phyloP scores from a whole-genome alignment of 2,888 invertebrate species.

The Empis stercorea region DNA sequence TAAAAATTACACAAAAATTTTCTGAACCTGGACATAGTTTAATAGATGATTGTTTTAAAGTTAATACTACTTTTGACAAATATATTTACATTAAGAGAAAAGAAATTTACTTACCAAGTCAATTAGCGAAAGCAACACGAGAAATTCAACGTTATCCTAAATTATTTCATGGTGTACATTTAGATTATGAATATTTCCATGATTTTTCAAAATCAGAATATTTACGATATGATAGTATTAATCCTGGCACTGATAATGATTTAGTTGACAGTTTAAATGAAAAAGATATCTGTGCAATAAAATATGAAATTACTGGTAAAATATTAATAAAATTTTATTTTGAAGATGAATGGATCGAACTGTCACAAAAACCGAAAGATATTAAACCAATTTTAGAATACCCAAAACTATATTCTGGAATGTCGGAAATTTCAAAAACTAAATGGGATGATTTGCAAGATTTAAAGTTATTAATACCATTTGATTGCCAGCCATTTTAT shows the following conservation, averaged over 20 bases:
- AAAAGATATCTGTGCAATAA: background rate
- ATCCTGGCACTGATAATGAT: background rate
- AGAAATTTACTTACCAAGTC: background rate
- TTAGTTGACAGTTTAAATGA: background rate
- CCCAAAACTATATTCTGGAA: background rate
- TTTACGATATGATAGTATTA: background rate
- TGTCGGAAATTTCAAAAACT: background rate
- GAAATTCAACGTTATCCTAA: background rate
- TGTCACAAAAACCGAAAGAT: background rate
- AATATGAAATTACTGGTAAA: background rate
- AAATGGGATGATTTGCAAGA: slow-evolving; percentile 1
- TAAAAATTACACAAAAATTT: background rate
- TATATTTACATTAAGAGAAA: background rate
- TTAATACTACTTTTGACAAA: background rate
- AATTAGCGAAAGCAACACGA: background rate
- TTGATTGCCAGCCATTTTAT: slow-evolving; percentile 1
- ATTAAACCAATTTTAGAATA: background rate
- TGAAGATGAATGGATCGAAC: background rate
- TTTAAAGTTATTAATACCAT: background rate
- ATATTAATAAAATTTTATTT: background rate
- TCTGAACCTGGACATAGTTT: background rate
- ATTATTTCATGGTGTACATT: background rate
- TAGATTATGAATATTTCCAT: background rate
- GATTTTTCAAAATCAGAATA: background rate
- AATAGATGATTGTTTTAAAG: background rate